Conservation (phyloP, 30 jellyfish, hydroid and myxozoan genomes). For the Mastigias papua region DNA sequence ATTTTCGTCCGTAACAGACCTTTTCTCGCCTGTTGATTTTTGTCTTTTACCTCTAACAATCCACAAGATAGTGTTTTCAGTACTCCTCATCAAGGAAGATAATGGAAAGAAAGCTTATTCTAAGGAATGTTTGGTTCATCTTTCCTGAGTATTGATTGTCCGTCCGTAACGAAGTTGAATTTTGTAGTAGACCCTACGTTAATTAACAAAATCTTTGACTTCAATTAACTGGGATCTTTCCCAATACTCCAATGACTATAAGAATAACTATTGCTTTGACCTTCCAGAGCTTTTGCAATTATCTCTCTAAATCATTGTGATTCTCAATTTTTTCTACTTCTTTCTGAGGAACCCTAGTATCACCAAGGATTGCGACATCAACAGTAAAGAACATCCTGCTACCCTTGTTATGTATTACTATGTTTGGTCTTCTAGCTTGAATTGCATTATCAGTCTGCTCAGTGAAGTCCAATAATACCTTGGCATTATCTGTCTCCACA, state of each 20-base stretch:
- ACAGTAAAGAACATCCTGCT: background rate
- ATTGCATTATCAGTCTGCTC: slow-evolving; percentile 7
- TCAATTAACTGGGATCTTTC: too few species aligned
- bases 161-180: too few species aligned
- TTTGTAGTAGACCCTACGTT: too few species aligned
- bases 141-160: too few species aligned
- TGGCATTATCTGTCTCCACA: background rate
- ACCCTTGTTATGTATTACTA: background rate
- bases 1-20: too few species aligned
- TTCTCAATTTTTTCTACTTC: background rate
- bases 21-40: too few species aligned
- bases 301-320: background rate
- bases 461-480: slow-evolving; percentile 26
- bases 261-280: background rate
- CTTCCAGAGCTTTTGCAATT: background rate
- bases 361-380: slow-evolving; percentile 2
- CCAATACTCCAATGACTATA: background rate
- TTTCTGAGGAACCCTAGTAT: background rate
- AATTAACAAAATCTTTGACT: too few species aligned
- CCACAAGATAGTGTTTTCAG: too few species aligned
- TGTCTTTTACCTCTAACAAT: too few species aligned
- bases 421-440: slow-evolving; percentile 32
- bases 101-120: too few species aligned
- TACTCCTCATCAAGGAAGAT: too few species aligned
- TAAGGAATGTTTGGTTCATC: too few species aligned